phyloP scores from a whole-genome alignment of 2,113 vertebrate genomes.

The Calonectris borealis region DNA sequence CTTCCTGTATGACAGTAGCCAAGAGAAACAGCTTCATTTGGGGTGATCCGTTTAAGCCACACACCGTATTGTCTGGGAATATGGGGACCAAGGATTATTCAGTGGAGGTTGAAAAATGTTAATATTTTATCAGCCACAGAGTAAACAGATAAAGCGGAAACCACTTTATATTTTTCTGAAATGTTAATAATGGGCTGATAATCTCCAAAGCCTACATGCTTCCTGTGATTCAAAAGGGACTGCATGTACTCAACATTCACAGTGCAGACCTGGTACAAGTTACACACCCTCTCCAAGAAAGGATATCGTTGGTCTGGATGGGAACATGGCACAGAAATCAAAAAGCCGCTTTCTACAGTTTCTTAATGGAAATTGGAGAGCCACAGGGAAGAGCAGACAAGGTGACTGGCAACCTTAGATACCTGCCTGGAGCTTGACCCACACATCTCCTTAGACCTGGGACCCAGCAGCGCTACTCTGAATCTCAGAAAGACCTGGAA shows the following conservation, averaged over 20 bases:
- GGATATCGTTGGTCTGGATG: neutral
- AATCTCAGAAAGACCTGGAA: neutral
- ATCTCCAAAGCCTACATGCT: slow-evolving; percentile 71
- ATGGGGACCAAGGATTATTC: slow-evolving; percentile 54
- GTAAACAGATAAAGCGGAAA: slow-evolving; percentile 78
- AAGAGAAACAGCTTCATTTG: slow-evolving; percentile 67
- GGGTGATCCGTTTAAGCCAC: slow-evolving; percentile 35
- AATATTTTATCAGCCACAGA: slow-evolving; percentile 71
- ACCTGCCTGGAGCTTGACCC: neutral
- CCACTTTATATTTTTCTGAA: slow-evolving; percentile 65
- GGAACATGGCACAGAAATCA: neutral
- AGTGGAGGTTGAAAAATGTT: slow-evolving; percentile 59
- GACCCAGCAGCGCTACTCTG: neutral
- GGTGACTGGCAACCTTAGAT: neutral
- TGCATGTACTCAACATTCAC: slow-evolving; percentile 12
- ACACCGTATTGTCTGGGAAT: slow-evolving; percentile 59
- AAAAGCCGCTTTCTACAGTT: neutral
- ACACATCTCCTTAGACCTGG: neutral
- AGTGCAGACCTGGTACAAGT: neutral
- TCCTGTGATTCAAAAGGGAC: slow-evolving; percentile 71
- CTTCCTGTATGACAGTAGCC: slow-evolving; percentile 73
- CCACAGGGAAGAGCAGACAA: neutral
- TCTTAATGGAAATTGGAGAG: neutral
- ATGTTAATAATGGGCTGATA: slow-evolving; percentile 74
- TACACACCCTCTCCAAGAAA: slow-evolving; percentile 25